These are phyloP conservation scores for Theretra japonica DNA, from an alignment of 2,888 invertebrate species.

Conservation along the genomic window DNA sequence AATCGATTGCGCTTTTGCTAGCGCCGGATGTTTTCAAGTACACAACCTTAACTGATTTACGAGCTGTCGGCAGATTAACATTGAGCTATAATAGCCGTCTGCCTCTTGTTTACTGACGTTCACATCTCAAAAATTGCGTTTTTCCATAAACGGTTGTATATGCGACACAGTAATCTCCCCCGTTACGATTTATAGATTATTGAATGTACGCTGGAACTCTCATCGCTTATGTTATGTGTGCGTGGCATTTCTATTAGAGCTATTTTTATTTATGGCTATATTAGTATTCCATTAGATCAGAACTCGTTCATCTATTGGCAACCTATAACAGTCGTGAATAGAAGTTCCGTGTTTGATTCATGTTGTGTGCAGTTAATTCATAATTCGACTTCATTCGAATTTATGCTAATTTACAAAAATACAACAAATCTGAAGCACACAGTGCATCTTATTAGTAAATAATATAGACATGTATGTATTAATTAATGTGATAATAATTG, in stretches of 20 bases:
- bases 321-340: too few relatives aligned
- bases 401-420: too few relatives aligned
- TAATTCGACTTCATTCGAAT: too few relatives aligned
- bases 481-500: too few relatives aligned
- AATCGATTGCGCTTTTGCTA: slow-evolving; percentile 66
- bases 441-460: too few relatives aligned
- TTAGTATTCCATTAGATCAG: neutral
- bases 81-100: slow-evolving; percentile 37
- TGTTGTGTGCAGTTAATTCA: too few relatives aligned
- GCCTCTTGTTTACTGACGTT: slow-evolving; percentile 41
- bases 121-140: slow-evolving; percentile 45
- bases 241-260: neutral
- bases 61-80: slow-evolving; percentile 60
- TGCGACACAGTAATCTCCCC: slow-evolving; percentile 38
- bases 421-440: too few relatives aligned
- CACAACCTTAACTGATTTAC: slow-evolving; percentile 54
- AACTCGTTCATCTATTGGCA: neutral
- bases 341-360: too few relatives aligned
- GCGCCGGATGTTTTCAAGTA: slow-evolving; percentile 31
- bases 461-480: too few relatives aligned
- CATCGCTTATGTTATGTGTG: neutral
- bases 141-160: slow-evolving; percentile 44
- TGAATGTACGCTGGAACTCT: slow-evolving; percentile 29
- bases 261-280: neutral
- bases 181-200: slow-evolving; percentile 44